These are phyloP conservation scores for Eupsilia transversa DNA, from an alignment of 2,888 invertebrate genomes.

Conservation along the genomic window DNA sequence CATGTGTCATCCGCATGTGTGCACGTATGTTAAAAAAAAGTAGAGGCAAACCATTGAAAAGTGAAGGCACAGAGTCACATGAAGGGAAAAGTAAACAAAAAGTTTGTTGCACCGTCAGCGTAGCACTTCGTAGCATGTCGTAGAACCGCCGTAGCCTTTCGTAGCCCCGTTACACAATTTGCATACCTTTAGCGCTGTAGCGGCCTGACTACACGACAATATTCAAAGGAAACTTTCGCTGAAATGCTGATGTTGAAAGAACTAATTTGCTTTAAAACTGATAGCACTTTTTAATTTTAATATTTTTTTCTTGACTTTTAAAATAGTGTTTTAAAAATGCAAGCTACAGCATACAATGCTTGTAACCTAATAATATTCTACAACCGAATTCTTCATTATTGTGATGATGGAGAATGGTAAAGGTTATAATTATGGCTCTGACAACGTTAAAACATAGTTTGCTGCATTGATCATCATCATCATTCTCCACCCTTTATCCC, in stretches of 20 bases:
- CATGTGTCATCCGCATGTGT: background rate
- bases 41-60: background rate
- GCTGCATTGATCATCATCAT: too few species aligned
- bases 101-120: background rate
- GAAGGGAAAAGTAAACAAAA: background rate
- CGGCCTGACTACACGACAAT: conserved; percentile 35
- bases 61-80: background rate
- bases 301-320: background rate
- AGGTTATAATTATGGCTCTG: background rate
- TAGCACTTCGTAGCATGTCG: conserved; percentile 27
- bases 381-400: background rate
- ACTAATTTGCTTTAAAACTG: conserved; percentile 22
- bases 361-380: background rate
- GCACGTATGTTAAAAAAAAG: background rate
- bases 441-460: background rate
- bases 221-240: conserved; percentile 31
- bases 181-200: conserved; percentile 29
- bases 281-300: background rate
- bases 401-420: background rate
- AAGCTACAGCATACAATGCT: background rate
- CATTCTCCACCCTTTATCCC: background rate
- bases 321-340: background rate
- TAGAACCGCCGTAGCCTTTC: conserved; percentile 29
- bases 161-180: conserved; percentile 37
- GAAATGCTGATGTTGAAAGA: conserved; percentile 5